Evolutionary conservation across 2,113 vertebrate species (phyloP), one percentile per base, ranked within the genome.

Genomic region (Pseudolaguvia tuberculata): DNA sequence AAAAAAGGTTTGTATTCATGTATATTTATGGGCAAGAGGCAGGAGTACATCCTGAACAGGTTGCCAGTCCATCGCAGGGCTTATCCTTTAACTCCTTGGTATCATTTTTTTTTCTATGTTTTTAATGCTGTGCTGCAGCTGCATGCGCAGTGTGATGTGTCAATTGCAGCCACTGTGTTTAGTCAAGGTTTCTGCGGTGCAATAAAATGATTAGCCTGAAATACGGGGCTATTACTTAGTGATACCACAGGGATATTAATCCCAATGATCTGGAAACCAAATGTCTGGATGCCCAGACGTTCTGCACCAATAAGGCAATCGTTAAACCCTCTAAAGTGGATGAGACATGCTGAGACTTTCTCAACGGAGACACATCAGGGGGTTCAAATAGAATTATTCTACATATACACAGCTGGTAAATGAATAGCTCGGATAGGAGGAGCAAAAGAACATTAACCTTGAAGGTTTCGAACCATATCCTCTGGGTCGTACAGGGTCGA

Each of bases 231-330:
- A 73, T 61, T 67, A 61, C 69, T 79, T 59, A 69, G 66, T 69
- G 65, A 67, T 67, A 77, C 82, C 59, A 58, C 31, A 12, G 71
- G 70, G 68, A 79, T 75, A 74, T 81, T 67, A 75, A 47, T 7
- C 35, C 50, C 55, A 76, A 81, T 75, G 73, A 76, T 65, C 52
- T 80, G 72, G 69, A 80, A 77, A 66, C 65, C 70, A 75, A 67
- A 79, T 11, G 53, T 50, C 42, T 61, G 29, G 18, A 51, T 39
- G 17, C 51, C 21, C 15, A 4, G 31, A 20, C 14, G 17, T 31
- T 42, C 31, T 45, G 21, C 7, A 23, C 59, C 61, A 65, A 65
- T 29, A 53, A n/a, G 10, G 4, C 15, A n/a, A 65, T 63, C 8
- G 23, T 27, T 47, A 10, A 25, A 65, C 51, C 62, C 4, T 59